Base-by-base conservation (phyloP, 2,888 invertebrate species). In the Melanophora roralis region DNA sequence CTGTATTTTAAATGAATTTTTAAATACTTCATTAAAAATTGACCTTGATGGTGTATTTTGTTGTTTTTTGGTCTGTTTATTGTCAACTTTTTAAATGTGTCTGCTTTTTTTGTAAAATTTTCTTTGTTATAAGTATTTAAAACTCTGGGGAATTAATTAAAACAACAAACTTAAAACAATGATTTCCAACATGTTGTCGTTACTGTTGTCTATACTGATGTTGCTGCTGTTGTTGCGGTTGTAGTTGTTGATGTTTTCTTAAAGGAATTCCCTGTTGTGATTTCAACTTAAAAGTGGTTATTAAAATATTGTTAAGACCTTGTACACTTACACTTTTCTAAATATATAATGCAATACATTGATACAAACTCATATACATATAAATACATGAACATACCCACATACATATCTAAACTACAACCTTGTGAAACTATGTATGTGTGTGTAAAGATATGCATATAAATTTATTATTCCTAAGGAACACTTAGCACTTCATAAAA, bases 401-500 rank as follows among this genome's bases (percentile, higher is more conserved):
- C 7, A 34, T 43, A 55, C 16, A 34, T 27, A 27, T 27, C 6
- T 27, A 5, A 34, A 19, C 14, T 34, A 36, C 11, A 16, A 5
- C 27, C 32, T 5, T 34, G 9, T 53, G 5, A 34, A 5, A 36
- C 12, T 36, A 23, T 12, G 12, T 12, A 12, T 36, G 34, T 19
- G 34, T 34, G 14, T 4, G 7, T 45, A 19, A 9, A 45, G 19
- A 2, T 19, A 57, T 32, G 62, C 47, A 53, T 77, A 67, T 67
- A 59, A 74, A 80, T 73, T 77, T 80, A 73, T 80, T 76, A 80
- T 80, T 80, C 80, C 77, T 80, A 43, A 77, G 80, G 80, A 80
- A 73, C 80, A 80, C 72, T 80, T 80, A 80, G 76, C 77, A 80
- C 80, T 80, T 80, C 76, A 80, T 80, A 80, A 80, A 80, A 80